These are phyloP conservation scores for Caranx ignobilis DNA, from an alignment of 2,113 vertebrate genomes.

Conservation along the genomic window DNA sequence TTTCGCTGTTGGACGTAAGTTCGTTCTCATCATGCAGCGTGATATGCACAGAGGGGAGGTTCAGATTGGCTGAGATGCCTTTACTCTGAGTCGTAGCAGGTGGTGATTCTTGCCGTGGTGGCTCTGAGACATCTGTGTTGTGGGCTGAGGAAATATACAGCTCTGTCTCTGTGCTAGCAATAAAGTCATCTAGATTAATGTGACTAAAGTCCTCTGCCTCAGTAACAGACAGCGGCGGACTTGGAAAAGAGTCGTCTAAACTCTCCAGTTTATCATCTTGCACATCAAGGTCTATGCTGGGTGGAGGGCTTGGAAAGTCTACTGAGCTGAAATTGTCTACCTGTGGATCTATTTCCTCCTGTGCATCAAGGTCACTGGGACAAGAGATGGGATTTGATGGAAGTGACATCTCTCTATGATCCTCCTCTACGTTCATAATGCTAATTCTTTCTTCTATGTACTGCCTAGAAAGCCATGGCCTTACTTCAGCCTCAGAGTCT, in stretches of 20 bases:
- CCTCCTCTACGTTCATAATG: slow-evolving; percentile 42
- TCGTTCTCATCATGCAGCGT: slow-evolving; percentile 55
- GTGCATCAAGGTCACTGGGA: slow-evolving; percentile 55
- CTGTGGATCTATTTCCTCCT: slow-evolving; percentile 52
- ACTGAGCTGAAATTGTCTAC: slow-evolving; percentile 80
- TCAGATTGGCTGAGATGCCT: slow-evolving; percentile 79
- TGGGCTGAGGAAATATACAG: slow-evolving; percentile 46
- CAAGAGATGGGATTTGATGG: slow-evolving; percentile 47
- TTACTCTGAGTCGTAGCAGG: slow-evolving; percentile 72
- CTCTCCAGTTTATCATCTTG: slow-evolving; percentile 82
- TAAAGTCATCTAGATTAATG: slow-evolving; percentile 75
- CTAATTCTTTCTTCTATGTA: slow-evolving; percentile 36
- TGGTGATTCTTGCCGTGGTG: slow-evolving; percentile 24
- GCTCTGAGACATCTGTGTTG: slow-evolving; percentile 45
- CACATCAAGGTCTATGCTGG: slow-evolving; percentile 78
- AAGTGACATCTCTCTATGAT: slow-evolving; percentile 37
- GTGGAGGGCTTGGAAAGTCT: slow-evolving; percentile 81
- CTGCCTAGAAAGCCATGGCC: slow-evolving; percentile 5
- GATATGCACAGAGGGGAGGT: slow-evolving; percentile 69
- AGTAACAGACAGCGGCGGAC: slow-evolving; percentile 76
- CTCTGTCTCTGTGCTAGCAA: slow-evolving; percentile 57
- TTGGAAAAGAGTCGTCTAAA: slow-evolving; percentile 82
- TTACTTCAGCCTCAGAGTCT: slow-evolving; percentile 44
- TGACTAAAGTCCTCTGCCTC: slow-evolving; percentile 73
- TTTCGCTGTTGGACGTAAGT: slow-evolving; percentile 48